Percentiles rank a stretch among this genome's conserved stretches.
phyloP scores from a whole-genome alignment of 2,113 vertebrate genomes.

The Pyxicephalus adspersus region DNA sequence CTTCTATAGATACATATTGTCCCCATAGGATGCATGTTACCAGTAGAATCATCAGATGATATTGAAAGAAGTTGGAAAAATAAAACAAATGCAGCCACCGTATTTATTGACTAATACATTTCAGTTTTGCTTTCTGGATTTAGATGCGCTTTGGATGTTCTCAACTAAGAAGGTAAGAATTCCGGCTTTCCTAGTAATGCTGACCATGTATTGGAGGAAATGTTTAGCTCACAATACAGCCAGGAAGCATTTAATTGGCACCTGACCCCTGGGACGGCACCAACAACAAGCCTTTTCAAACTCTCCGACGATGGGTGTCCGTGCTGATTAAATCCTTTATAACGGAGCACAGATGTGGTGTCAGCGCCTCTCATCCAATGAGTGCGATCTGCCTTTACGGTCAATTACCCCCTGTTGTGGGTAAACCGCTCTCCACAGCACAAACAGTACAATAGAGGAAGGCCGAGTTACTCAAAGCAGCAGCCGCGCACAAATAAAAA shows the following conservation, averaged over 20 bases:
- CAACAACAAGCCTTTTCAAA: slow-evolving; percentile 71
- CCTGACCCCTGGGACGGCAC: slow-evolving; percentile 67
- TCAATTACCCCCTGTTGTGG: slow-evolving; percentile 87
- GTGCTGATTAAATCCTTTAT: slow-evolving; percentile 79
- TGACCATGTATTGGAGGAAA: neutral
- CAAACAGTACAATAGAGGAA: slow-evolving; percentile 87
- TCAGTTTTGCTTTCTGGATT: too few relatives aligned
- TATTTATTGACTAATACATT: too few relatives aligned
- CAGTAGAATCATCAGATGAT: too few relatives aligned
- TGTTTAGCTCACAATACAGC: neutral
- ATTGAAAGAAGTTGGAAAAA: too few relatives aligned
- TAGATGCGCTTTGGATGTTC: too few relatives aligned
- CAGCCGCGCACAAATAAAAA: slow-evolving; percentile 76
- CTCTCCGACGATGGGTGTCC: slow-evolving; percentile 78
- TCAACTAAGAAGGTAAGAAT: too few relatives aligned
- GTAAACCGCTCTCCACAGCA: slow-evolving; percentile 75
- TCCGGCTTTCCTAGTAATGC: too few relatives aligned
- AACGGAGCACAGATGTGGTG: slow-evolving; percentile 80
- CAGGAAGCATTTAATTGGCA: slow-evolving; percentile 62
- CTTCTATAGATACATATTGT: too few relatives aligned
- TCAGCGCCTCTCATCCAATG: slow-evolving; percentile 82
- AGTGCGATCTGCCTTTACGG: slow-evolving; percentile 84
- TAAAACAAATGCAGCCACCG: too few relatives aligned
- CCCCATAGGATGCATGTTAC: too few relatives aligned
- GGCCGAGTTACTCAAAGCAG: slow-evolving; percentile 92